These are phyloP conservation scores for Nebria brevicollis DNA, from an alignment of 2,888 invertebrate genomes.

Conservation along the genomic window DNA sequence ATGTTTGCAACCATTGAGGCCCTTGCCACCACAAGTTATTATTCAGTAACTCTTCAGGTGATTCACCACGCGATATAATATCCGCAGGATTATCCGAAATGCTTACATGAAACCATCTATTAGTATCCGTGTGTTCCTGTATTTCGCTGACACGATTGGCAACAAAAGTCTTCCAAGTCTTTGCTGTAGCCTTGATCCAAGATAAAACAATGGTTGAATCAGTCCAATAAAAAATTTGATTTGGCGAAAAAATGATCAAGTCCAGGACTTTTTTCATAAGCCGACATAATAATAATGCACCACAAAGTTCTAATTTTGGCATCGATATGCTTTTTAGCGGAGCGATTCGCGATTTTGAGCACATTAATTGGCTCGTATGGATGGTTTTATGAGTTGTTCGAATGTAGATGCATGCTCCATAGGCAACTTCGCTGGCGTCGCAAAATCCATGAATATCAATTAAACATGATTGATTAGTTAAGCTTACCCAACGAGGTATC, in stretches of 20 bases:
- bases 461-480: neutral
- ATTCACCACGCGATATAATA: slow-evolving; percentile 53
- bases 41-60: neutral
- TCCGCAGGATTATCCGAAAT: slow-evolving; percentile 55
- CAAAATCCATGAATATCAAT: slow-evolving; percentile 50
- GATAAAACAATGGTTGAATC: slow-evolving; percentile 50
- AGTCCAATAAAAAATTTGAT: slow-evolving; percentile 48
- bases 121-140: slow-evolving; percentile 49
- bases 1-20: neutral
- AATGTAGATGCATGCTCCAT: slow-evolving; percentile 51
- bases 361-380: slow-evolving; percentile 17
- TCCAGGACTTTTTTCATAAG: neutral
- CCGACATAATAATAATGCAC: slow-evolving; percentile 2
- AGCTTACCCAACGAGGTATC: slow-evolving; percentile 2
- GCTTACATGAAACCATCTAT: slow-evolving; percentile 53
- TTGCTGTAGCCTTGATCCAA: slow-evolving; percentile 48
- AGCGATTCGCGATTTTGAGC: slow-evolving; percentile 44
- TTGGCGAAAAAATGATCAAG: neutral
- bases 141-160: slow-evolving; percentile 55
- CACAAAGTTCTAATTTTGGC: slow-evolving; percentile 32
- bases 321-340: slow-evolving; percentile 31
- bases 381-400: neutral
- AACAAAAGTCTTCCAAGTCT: slow-evolving; percentile 50
- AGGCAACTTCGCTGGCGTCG: slow-evolving; percentile 51
- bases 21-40: slow-evolving; percentile 18